These are phyloP conservation scores for Manacus vitellinus DNA, from an alignment of 2,113 vertebrate genomes.

Conservation along the genomic window DNA sequence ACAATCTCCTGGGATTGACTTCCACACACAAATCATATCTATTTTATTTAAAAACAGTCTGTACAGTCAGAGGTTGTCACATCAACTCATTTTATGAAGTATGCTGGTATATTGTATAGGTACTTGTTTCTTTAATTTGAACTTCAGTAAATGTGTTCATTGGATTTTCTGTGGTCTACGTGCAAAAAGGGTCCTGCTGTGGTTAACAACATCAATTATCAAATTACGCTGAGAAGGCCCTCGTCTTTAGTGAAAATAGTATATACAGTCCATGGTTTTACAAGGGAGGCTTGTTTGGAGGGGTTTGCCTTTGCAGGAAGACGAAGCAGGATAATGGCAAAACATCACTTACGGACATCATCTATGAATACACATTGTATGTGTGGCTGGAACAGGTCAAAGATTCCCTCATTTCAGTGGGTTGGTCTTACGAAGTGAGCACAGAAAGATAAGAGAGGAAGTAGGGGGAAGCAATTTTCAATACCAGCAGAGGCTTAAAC, in stretches of 20 bases:
- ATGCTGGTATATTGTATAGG: background rate
- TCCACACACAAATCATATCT: background rate
- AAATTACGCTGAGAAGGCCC: background rate
- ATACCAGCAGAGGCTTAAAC: background rate
- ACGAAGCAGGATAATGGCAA: background rate
- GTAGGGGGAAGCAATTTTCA: background rate
- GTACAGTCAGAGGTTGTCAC: background rate
- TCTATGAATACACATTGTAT: background rate
- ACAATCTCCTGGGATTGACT: background rate
- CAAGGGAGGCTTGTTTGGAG: background rate
- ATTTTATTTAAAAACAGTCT: background rate
- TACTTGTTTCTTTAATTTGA: background rate
- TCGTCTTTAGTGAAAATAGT: background rate
- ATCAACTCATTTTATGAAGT: background rate
- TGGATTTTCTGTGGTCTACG: background rate
- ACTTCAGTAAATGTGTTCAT: background rate
- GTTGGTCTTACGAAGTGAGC: background rate
- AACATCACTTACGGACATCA: background rate
- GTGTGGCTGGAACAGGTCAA: background rate
- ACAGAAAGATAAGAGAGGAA: background rate
- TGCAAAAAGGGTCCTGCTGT: background rate
- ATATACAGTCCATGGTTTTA: background rate
- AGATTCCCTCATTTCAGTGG: background rate
- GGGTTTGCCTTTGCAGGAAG: background rate
- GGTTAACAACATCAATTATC: background rate